Percentiles rank a stretch among this genome's conserved stretches.
phyloP scores from a whole-genome alignment of 2,113 vertebrate genomes.

The Neopipo cinnamomea region DNA sequence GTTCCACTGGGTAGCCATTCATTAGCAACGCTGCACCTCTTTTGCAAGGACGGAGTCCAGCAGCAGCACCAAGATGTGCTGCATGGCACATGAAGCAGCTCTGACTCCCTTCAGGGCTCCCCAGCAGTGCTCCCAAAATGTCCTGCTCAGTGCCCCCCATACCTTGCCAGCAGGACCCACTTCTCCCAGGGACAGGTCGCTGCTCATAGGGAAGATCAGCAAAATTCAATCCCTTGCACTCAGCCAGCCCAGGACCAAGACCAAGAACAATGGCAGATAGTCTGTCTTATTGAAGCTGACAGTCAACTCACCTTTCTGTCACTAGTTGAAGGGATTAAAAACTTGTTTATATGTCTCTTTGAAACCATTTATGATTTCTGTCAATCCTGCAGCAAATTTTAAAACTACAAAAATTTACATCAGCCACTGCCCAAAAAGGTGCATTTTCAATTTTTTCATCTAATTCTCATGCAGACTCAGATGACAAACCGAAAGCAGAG shows the following conservation, averaged over 20 bases:
- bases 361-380: neutral
- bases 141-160: accelerated
- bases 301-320: neutral
- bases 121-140: accelerated
- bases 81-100: accelerated
- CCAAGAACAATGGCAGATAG: neutral
- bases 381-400: neutral
- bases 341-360: neutral
- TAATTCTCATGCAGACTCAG: neutral
- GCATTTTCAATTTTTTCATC: neutral
- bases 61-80: neutral
- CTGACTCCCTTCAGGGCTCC: neutral
- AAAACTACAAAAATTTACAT: neutral
- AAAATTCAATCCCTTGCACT: neutral
- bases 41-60: neutral
- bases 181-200: neutral
- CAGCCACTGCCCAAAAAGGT: neutral
- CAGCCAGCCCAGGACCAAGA: neutral
- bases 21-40: no score
- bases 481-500: neutral
- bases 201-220: neutral
- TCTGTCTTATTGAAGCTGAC: neutral
- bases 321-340: neutral
- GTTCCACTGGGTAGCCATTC: neutral
- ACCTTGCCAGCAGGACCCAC: neutral